Conservation (phyloP, 2,797 vertebrate genomes). For the Lerista edwardsae region DNA sequence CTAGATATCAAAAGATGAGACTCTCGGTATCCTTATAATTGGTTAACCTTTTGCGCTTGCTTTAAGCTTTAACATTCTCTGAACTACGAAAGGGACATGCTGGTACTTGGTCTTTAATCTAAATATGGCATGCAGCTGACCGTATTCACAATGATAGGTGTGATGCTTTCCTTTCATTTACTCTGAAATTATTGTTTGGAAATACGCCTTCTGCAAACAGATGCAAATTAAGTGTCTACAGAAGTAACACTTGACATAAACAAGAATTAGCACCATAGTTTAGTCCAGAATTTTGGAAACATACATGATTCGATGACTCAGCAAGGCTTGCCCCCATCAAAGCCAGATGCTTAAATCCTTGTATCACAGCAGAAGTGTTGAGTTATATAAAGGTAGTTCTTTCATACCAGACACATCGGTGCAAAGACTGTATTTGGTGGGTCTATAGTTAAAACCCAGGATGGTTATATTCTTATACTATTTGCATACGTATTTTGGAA, state of each 20-base stretch:
- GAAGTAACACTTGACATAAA: constrained; percentile 18
- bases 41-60: background rate
- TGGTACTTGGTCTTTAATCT: background rate
- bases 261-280: constrained; percentile 5
- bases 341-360: constrained; percentile 31
- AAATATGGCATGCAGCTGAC: background rate
- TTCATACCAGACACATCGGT: background rate
- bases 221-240: background rate
- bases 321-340: constrained; percentile 22
- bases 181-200: constrained; percentile 8
- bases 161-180: constrained; percentile 18
- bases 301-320: constrained; percentile 29
- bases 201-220: background rate
- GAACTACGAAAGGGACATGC: background rate
- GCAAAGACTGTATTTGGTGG: background rate
- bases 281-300: accelerated
- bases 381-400: background rate
- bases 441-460: background rate
- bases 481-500: background rate
- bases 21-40: background rate
- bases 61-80: background rate
- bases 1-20: background rate
- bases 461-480: background rate
- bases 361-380: constrained; percentile 19
- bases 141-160: constrained; percentile 3